phyloP scores from a whole-genome alignment of 2,113 vertebrate species.

The Lipophrys pholis region DNA sequence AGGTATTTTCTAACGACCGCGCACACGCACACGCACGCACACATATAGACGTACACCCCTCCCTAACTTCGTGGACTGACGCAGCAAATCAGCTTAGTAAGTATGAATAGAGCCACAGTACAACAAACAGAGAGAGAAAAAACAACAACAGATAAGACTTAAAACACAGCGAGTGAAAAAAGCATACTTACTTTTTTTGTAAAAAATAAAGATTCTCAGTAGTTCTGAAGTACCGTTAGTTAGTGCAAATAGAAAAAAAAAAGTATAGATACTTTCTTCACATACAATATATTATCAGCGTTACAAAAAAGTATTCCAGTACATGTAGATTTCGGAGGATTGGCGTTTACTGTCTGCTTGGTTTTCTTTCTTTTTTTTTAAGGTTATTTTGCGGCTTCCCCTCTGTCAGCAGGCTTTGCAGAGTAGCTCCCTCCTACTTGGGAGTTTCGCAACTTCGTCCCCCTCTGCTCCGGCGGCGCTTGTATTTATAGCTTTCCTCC shows the following conservation, averaged over 20 bases:
- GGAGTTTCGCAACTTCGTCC: conserved; percentile 84
- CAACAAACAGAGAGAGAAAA: conserved; percentile 13
- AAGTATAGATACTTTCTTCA: conserved; percentile 85
- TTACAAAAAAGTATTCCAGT: conserved; percentile 84
- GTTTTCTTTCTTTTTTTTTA: conserved; percentile 61
- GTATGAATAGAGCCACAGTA: conserved; percentile 37
- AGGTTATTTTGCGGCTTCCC: conserved; percentile 61
- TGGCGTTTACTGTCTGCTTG: conserved; percentile 60
- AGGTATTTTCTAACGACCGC: too few species aligned
- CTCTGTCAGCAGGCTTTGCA: conserved; percentile 75
- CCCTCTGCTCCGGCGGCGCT: conserved; percentile 45
- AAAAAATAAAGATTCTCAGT: conserved; percentile 79
- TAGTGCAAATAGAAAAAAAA: conserved; percentile 85
- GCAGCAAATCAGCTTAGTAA: conserved; percentile 79
- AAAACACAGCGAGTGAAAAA: background rate
- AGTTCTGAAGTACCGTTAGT: conserved; percentile 82
- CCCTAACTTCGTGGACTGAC: conserved; percentile 79
- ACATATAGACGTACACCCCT: conserved; percentile 54
- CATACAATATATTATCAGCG: conserved; percentile 75
- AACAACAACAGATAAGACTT: background rate
- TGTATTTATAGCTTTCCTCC: conserved; percentile 85
- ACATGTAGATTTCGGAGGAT: conserved; percentile 72
- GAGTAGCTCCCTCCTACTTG: conserved; percentile 73
- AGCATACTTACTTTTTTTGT: conserved; percentile 78
- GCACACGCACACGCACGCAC: conserved; percentile 2